Percentiles rank a stretch among this genome's conserved stretches.
phyloP scores from a whole-genome alignment of 2,888 invertebrate genomes.

The Xestia xanthographa region DNA sequence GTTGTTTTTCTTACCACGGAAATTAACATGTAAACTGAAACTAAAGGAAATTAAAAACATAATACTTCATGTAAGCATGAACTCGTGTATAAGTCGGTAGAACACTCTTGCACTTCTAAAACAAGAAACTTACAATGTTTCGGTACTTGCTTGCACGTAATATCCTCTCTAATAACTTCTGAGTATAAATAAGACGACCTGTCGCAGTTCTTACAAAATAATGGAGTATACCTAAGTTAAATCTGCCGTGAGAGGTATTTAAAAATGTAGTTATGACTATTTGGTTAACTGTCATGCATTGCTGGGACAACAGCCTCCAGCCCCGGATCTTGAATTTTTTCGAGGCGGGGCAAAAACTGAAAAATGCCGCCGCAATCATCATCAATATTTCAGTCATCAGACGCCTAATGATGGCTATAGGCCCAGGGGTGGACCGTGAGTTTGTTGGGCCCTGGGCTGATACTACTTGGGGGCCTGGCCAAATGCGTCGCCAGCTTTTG shows the following conservation, averaged over 20 bases:
- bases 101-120: conserved; percentile 1
- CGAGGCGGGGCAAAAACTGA: too few species aligned
- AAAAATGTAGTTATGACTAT: background rate
- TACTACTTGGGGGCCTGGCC: too few species aligned
- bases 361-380: too few species aligned
- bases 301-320: background rate
- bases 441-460: too few species aligned
- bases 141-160: conserved; percentile 22
- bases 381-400: too few species aligned
- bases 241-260: background rate
- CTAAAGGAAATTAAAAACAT: background rate
- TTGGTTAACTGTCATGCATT: background rate
- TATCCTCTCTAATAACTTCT: conserved; percentile 5
- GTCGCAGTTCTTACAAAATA: background rate
- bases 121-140: conserved; percentile 38
- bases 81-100: too few species aligned
- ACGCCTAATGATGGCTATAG: too few species aligned
- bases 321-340: too few species aligned
- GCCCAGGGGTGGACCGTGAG: too few species aligned
- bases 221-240: background rate
- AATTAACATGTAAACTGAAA: background rate
- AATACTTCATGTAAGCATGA: background rate
- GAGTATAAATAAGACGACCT: conserved; percentile 21
- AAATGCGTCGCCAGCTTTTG: too few species aligned
- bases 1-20: too few species aligned